Conservation (phyloP, 2,113 vertebrate species). For the Nyctereutes procyonoides region DNA sequence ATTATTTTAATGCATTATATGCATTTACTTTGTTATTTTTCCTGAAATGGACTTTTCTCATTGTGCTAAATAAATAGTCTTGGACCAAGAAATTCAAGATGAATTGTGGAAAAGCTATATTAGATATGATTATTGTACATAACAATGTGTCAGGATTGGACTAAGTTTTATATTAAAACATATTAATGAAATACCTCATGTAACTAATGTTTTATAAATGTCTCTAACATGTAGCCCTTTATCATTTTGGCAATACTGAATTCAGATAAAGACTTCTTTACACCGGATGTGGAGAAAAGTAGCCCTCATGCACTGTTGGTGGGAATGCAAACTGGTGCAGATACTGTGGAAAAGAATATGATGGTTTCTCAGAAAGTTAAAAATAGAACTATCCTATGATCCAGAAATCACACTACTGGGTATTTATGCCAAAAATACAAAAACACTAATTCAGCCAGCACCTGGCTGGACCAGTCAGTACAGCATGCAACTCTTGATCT, state of each 20-base stretch:
- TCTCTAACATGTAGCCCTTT: not conserved
- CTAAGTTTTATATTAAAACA: slow-evolving; percentile 2
- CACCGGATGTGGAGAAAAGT: not conserved
- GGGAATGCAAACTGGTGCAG: not conserved
- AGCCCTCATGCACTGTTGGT: not conserved
- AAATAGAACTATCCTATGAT: not conserved
- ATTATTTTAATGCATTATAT: not conserved
- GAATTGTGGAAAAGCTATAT: not conserved
- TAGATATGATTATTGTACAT: not conserved
- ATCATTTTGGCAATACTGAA: not conserved
- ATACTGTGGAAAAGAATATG: not conserved
- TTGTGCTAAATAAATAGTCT: not conserved
- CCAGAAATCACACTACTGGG: not conserved
- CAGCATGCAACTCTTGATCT: not conserved
- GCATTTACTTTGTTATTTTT: not conserved
- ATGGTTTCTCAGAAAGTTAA: not conserved
- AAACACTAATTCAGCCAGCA: not conserved
- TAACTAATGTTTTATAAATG: not conserved
- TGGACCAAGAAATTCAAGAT: not conserved
- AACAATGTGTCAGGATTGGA: not conserved
- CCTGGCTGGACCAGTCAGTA: not conserved
- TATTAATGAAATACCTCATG: not conserved
- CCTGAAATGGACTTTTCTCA: not conserved
- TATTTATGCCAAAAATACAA: not conserved
- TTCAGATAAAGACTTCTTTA: not conserved